These are phyloP conservation scores for Aegypius monachus DNA, from an alignment of 2,113 vertebrate genomes.

Conservation along the genomic window DNA sequence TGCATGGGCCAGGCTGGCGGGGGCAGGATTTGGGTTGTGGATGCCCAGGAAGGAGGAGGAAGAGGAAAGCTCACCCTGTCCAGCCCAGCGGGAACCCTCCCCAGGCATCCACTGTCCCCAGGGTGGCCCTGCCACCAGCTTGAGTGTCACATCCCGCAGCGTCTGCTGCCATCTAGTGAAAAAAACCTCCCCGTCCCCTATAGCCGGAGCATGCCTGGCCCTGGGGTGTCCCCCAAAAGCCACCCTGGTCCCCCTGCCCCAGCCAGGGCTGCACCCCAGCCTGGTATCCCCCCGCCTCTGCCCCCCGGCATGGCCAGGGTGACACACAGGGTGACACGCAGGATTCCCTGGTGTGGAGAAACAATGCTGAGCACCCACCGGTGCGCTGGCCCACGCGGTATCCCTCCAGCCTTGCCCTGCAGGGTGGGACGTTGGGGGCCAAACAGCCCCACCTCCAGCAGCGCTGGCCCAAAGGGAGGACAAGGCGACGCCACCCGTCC, in stretches of 20 bases:
- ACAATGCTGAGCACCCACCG: neutral
- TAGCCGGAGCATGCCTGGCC: fast-evolving
- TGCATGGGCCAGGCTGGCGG: fast-evolving
- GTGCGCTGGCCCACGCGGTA: fast-evolving
- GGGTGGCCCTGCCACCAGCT: neutral
- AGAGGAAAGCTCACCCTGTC: neutral
- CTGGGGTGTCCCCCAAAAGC: too few species aligned
- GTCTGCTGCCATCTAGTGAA: constrained; percentile 51
- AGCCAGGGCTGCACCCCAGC: neutral
- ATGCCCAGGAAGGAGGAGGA: neutral
- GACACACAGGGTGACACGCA: neutral
- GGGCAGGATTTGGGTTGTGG: neutral
- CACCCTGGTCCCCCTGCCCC: too few species aligned
- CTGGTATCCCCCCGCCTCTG: neutral
- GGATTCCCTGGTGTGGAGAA: neutral
- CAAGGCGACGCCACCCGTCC: fast-evolving
- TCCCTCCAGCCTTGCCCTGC: neutral
- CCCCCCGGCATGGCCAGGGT: neutral
- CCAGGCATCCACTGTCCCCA: neutral
- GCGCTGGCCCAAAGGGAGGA: neutral
- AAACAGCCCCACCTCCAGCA: neutral
- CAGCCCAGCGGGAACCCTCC: neutral
- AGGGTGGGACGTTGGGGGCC: fast-evolving
- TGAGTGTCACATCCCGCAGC: fast-evolving
- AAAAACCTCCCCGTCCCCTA: fast-evolving